Evolutionary conservation across 2,113 vertebrate species (phyloP).

Genomic region (Pollachius pollachius): DNA sequence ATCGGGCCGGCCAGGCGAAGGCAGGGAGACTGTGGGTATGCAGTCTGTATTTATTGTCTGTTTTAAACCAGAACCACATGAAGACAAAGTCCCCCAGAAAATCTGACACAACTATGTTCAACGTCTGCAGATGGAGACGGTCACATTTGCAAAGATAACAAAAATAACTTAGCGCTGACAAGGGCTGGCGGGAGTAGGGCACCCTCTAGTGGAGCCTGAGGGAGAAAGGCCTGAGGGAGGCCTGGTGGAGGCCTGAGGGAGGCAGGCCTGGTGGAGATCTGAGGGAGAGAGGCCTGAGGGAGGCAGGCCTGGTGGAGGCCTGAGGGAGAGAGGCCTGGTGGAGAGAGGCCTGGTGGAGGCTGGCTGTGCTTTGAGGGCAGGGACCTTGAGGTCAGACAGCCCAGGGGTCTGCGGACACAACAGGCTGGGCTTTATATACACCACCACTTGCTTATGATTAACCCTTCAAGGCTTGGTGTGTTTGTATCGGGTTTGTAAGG

Average conservation of each 20-base stretch:
- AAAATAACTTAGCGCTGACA: neutral
- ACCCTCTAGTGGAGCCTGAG: conserved; percentile 22
- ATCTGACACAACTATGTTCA: too few species aligned
- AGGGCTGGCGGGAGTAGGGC: conserved; percentile 1
- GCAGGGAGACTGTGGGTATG: too few species aligned
- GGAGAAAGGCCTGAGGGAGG: too few species aligned
- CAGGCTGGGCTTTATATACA: conserved; percentile 31
- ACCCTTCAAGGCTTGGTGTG: neutral
- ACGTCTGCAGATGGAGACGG: too few species aligned
- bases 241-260: neutral
- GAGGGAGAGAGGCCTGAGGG: neutral
- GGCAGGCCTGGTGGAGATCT: neutral
- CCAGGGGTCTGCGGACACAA: neutral
- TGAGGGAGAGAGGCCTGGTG: neutral
- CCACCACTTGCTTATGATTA: neutral
- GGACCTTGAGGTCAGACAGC: conserved; percentile 36
- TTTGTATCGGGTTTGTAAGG: conserved; percentile 7
- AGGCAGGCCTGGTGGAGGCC: conserved; percentile 10
- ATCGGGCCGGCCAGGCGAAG: too few species aligned
- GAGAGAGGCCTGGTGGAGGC: neutral
- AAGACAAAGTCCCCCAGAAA: too few species aligned
- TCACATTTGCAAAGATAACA: too few species aligned
- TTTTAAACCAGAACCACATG: too few species aligned
- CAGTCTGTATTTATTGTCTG: too few species aligned
- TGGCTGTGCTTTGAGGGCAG: conserved; percentile 26